Evolutionary conservation across 1,140 invertebrate species (phyloP).

Genomic region (Drosophila ficusphila): DNA sequence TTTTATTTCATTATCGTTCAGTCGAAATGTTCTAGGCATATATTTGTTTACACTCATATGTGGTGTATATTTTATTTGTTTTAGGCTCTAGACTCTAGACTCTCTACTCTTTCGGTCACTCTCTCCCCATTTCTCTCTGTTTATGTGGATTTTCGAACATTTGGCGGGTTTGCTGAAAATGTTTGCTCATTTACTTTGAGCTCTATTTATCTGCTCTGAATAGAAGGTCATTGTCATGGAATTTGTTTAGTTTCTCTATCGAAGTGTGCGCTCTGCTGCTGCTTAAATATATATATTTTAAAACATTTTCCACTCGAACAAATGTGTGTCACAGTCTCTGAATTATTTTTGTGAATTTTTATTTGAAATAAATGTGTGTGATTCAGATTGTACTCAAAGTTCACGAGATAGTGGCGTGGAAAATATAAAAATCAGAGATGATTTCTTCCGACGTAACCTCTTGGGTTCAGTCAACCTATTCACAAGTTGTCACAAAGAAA

Average conservation of each 20-base stretch:
- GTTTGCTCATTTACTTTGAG: slow-evolving; percentile 63
- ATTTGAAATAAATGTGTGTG: background rate
- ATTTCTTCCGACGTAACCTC: slow-evolving; percentile 29
- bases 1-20: slow-evolving; percentile 70
- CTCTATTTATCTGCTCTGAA: slow-evolving; percentile 68
- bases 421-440: background rate
- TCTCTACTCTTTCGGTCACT: slow-evolving; percentile 10
- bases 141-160: slow-evolving; percentile 32
- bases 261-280: background rate
- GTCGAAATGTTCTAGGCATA: slow-evolving; percentile 38
- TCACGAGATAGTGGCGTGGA: background rate
- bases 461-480: slow-evolving; percentile 61
- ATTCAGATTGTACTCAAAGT: background rate
- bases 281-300: background rate
- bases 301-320: background rate
- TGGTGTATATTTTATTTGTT: slow-evolving; percentile 47
- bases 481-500: slow-evolving; percentile 57
- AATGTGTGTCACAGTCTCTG: slow-evolving; percentile 17
- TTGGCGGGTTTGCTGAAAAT: slow-evolving; percentile 44
- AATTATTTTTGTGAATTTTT: background rate
- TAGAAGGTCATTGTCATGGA: slow-evolving; percentile 76
- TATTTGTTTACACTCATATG: slow-evolving; percentile 42
- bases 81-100: slow-evolving; percentile 28
- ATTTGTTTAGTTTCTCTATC: slow-evolving; percentile 38
- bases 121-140: slow-evolving; percentile 2